phyloP scores from a whole-genome alignment of 2,888 invertebrate genomes.

The Physocephala rufipes region DNA sequence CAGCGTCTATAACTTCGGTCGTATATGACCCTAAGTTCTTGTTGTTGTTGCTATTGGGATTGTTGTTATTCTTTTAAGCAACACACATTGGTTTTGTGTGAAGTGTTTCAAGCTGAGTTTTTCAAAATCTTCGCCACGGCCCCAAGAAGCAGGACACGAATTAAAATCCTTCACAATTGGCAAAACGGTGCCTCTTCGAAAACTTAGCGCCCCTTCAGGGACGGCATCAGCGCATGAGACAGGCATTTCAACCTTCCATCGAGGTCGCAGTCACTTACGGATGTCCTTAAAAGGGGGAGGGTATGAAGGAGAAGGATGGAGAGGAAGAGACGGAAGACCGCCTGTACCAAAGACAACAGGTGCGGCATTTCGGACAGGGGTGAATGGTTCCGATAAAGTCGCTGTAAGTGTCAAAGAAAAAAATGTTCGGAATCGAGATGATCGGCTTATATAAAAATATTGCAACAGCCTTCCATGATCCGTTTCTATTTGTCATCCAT shows the following conservation, averaged over 20 bases:
- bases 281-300: slow-evolving; percentile 62
- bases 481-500: too few species aligned
- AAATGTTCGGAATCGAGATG: not conserved
- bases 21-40: slow-evolving; percentile 46
- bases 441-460: not conserved
- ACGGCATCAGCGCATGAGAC: slow-evolving; percentile 41
- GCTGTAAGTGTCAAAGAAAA: slow-evolving; percentile 14
- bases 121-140: slow-evolving; percentile 60
- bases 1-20: slow-evolving; percentile 9
- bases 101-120: slow-evolving; percentile 54
- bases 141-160: slow-evolving; percentile 47
- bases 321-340: slow-evolving; percentile 54
- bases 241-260: slow-evolving; percentile 52
- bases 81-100: slow-evolving; percentile 34
- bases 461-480: not conserved
- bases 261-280: slow-evolving; percentile 53
- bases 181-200: slow-evolving; percentile 45
- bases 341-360: slow-evolving; percentile 57
- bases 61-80: too few species aligned
- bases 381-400: not conserved
- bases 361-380: slow-evolving; percentile 45
- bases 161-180: slow-evolving; percentile 46
- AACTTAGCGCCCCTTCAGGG: slow-evolving; percentile 44
- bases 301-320: too few species aligned
- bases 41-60: slow-evolving; percentile 27